Evolutionary conservation across 2,888 invertebrate genomes (phyloP), one percentile per base, ranked within the genome.

Genomic region (Diarsia rubi): DNA sequence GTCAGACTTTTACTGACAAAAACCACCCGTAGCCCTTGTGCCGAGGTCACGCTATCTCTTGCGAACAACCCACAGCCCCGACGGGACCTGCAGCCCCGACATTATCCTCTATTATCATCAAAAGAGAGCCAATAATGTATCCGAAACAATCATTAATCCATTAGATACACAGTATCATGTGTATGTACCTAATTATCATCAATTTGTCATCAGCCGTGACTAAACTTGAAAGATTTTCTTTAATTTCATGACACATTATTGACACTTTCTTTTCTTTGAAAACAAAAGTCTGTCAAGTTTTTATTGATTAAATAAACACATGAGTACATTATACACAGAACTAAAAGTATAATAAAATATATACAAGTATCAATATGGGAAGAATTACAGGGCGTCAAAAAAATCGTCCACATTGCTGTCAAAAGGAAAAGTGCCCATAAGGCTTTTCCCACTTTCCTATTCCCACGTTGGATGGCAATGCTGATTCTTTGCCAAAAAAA

Each of bases 181-280:
- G 31, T 9, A 6, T 27, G 8, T 44, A 19, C 6, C 9, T 11
- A 1, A 57, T 21, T 24, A 37, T 12, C 45, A 59, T 59, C 24
- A 37, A 59, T 59, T 72, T 27, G 16, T 24, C 37, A 42, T 73
- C 37, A 3, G 3, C 27, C 11, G 24, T 71, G 71, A 54, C 54
- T 8, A 72, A 54, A 24, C 31, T 19, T 59, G 0, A 42, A n/a
- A 9, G 12, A 1, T 11, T 24, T 37, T 45, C 8, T 45, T 31
- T 44, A 27, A 67, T 44, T 11, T 1, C 3, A 9, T 21, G 2
- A 42, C 31, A 31, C 9, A 59, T 73, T 27, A 14, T 27, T 27
- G 47, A n/a, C 47, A 73, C 73, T 72, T 72, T 72, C 45, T 27
- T 72, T 59, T 4, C 8, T 42, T 19, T 71, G 0, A 11, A 47